A percentile compares a stretch with the other conserved stretches of the same genome.
Conservation (phyloP, 2,797 vertebrate species). For the Clarias laeviceps region DNA sequence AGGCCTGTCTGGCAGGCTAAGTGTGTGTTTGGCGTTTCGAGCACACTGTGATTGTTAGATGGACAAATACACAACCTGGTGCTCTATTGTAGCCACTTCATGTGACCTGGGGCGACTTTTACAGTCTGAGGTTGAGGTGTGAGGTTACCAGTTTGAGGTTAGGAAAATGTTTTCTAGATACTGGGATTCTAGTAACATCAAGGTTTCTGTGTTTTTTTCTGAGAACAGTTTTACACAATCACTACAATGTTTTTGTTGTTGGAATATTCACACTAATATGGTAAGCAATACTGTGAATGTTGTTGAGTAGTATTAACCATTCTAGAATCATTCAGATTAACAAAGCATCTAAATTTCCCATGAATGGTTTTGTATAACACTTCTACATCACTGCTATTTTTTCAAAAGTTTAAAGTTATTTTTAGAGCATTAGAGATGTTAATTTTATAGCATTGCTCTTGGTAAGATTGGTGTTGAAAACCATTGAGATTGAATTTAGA, state of each 20-base stretch:
- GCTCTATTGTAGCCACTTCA: conserved; percentile 31
- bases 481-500: not conserved
- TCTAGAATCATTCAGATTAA: not conserved
- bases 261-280: not conserved
- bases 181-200: not conserved
- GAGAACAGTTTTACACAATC: not conserved
- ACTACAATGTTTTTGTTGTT: not conserved
- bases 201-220: not conserved
- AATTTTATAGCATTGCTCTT: not conserved
- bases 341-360: not conserved
- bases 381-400: not conserved
- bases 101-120: conserved; percentile 56
- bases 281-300: not conserved
- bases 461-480: not conserved
- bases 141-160: not conserved
- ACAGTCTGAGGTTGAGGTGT: conserved; percentile 18
- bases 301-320: not conserved
- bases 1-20: conserved; percentile 48
- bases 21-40: conserved; percentile 60
- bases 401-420: too few relatives aligned
- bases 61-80: conserved; percentile 34
- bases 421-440: not conserved
- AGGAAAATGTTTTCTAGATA: not conserved
- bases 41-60: conserved; percentile 53
- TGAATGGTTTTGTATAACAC: not conserved